Percentiles rank a stretch among this genome's conserved stretches.
Evolutionary conservation across 1,140 invertebrate genomes (phyloP).

Genomic region (Pygmarrhopalites habei): DNA sequence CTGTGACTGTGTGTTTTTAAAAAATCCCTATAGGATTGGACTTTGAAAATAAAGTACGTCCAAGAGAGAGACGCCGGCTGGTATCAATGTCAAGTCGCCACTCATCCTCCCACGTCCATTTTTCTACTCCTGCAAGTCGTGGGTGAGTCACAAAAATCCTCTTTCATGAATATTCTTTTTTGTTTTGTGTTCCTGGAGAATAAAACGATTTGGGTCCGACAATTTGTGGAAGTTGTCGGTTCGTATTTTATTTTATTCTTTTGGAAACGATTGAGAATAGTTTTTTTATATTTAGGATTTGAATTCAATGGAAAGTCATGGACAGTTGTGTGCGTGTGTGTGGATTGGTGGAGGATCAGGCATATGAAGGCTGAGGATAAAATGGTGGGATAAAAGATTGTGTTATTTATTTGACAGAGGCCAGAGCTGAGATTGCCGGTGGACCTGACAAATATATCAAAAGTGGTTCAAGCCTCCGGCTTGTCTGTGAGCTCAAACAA

Average conservation of each 20-base stretch:
- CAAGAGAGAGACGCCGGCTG: constrained; percentile 69
- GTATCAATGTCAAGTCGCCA: constrained; percentile 54
- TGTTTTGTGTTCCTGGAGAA: no score
- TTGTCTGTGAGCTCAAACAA: constrained; percentile 69
- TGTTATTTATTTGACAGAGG: no score
- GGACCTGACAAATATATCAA: constrained; percentile 77
- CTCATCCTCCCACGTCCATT: constrained; percentile 46
- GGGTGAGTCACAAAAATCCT: constrained; percentile 45
- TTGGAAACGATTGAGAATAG: no score
- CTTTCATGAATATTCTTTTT: no score
- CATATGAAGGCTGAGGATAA: not conserved
- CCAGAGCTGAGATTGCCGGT: constrained; percentile 73
- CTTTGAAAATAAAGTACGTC: constrained; percentile 73
- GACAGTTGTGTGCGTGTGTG: constrained; percentile 7
- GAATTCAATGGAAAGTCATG: no score
- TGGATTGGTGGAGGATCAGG: not conserved
- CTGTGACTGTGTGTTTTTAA: constrained; percentile 24
- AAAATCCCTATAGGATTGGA: constrained; percentile 62
- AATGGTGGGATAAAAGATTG: constrained; percentile 24
- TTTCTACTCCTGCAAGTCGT: constrained; percentile 46
- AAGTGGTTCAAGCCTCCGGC: constrained; percentile 68
- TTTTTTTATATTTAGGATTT: no score
- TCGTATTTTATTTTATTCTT: no score
- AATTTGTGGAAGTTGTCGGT: no score
- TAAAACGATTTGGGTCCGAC: no score